Conservation (phyloP, 1,140 invertebrate species). For the Monomorium pharaonis region DNA sequence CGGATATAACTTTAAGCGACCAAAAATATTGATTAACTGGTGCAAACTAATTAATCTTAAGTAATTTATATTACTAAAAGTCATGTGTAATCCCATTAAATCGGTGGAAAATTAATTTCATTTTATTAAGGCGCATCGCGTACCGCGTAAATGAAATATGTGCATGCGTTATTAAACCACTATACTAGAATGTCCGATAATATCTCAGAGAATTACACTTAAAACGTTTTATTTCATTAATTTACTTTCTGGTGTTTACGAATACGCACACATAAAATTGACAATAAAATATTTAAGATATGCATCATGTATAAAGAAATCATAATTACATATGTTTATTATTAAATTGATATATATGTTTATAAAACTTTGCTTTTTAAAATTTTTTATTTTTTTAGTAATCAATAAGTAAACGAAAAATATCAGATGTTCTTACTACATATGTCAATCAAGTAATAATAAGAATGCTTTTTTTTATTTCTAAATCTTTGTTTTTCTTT, state of each 20-base stretch:
- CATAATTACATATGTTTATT: background rate
- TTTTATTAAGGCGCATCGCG: constrained; percentile 44
- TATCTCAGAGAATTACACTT: constrained; percentile 13
- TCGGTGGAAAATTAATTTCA: constrained; percentile 33
- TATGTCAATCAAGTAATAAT: background rate
- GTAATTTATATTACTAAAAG: constrained; percentile 21
- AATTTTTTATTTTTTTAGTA: background rate
- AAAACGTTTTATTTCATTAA: background rate
- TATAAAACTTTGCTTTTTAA: background rate
- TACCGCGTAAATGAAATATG: constrained; percentile 51
- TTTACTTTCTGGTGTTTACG: constrained; percentile 1
- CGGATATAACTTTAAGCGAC: background rate
- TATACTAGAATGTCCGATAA: constrained; percentile 18
- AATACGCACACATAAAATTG: background rate
- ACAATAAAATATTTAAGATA: background rate
- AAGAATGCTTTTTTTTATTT: background rate
- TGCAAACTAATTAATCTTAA: constrained; percentile 33
- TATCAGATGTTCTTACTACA: background rate
- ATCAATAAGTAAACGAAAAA: background rate
- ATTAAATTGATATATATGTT: background rate
- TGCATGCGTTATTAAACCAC: constrained; percentile 52
- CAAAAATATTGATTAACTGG: background rate
- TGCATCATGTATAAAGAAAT: background rate
- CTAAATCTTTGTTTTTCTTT: background rate
- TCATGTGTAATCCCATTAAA: background rate